phyloP scores from a whole-genome alignment of 2,797 vertebrate genomes.

The Sebastes jordani region DNA sequence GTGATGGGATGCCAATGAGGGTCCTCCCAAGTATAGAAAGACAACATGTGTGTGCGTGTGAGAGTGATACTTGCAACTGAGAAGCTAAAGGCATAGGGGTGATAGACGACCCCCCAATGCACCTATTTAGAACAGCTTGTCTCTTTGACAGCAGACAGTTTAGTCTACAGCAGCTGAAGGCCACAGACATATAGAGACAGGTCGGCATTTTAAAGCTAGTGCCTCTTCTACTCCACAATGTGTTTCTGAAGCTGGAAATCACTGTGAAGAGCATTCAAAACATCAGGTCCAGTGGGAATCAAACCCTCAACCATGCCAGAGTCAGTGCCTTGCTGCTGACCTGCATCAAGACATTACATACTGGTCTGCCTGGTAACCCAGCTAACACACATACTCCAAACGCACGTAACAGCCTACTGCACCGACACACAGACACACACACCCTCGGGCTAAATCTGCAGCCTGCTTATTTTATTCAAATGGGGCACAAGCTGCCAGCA shows the following conservation, averaged over 20 bases:
- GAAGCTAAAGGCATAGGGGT: not conserved
- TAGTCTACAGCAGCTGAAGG: constrained; percentile 48
- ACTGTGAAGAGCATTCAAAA: not conserved
- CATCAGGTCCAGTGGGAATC: not conserved
- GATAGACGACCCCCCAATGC: not conserved
- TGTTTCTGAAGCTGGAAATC: not conserved
- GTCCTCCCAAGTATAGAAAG: not conserved
- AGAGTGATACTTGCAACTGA: not conserved
- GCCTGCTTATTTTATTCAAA: constrained; percentile 15
- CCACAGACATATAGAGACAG: not conserved
- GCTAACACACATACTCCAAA: constrained; percentile 4
- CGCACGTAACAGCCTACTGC: not conserved
- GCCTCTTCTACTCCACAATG: not conserved
- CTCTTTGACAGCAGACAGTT: constrained; percentile 33
- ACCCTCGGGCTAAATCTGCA: constrained; percentile 22
- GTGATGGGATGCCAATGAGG: not conserved
- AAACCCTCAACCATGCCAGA: not conserved
- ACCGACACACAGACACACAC: not conserved
- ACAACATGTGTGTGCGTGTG: not conserved
- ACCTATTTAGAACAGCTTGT: constrained; percentile 9
- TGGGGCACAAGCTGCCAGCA: constrained; percentile 9
- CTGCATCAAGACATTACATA: not conserved
- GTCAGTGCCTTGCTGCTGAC: not conserved
- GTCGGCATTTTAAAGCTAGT: not conserved
- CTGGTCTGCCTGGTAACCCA: constrained; percentile 45